These are phyloP conservation scores for Naja naja DNA, from an alignment of 2,113 vertebrate species.

Conservation along the genomic window DNA sequence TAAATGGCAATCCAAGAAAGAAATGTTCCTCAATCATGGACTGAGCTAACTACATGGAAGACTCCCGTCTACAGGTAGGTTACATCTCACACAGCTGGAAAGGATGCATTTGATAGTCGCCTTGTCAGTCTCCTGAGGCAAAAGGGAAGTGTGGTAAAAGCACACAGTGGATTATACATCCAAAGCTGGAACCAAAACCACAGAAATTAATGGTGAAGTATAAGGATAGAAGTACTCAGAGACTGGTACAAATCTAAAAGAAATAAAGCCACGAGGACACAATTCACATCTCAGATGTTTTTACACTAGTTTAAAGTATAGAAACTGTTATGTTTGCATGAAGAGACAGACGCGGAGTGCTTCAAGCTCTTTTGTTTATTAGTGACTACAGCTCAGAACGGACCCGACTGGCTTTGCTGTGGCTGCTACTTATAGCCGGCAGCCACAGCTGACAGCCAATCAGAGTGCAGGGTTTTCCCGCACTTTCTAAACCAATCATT, in stretches of 20 bases:
- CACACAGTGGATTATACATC: not conserved
- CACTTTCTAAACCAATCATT: no score
- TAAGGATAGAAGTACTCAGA: not conserved
- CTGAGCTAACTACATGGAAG: not conserved
- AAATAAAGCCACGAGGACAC: not conserved
- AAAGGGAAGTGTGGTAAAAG: not conserved
- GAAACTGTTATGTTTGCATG: no score
- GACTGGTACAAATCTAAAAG: not conserved
- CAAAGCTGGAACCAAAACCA: not conserved
- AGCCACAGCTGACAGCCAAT: no score
- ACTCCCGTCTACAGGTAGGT: not conserved
- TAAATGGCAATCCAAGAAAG: not conserved
- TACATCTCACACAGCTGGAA: not conserved
- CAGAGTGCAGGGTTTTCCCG: no score
- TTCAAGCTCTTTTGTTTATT: no score
- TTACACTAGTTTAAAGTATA: not conserved
- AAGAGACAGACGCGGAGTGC: no score
- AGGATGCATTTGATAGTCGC: not conserved
- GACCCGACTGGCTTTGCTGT: no score
- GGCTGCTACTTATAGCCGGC: no score
- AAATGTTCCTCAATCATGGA: not conserved
- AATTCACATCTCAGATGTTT: not conserved
- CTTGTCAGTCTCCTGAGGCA: not conserved
- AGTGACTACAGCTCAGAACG: no score
- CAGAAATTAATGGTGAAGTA: not conserved